Conservation (phyloP, 2,113 vertebrate species). For the Meriones unguiculatus region DNA sequence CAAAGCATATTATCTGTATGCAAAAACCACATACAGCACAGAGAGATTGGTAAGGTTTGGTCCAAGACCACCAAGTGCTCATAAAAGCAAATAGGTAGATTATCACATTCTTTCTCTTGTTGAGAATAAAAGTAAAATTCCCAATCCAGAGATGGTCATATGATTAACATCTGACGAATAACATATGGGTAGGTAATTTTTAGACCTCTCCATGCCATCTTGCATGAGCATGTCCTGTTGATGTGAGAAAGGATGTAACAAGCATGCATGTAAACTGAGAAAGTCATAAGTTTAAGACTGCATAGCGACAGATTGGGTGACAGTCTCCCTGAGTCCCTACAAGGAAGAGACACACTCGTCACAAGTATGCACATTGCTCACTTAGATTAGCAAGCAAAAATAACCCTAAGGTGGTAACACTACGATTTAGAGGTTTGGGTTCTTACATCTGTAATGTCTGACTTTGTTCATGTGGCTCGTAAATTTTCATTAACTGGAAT, state of each 20-base stretch:
- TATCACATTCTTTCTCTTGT: neutral
- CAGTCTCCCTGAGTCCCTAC: neutral
- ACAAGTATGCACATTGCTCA: accelerated
- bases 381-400: neutral
- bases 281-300: neutral
- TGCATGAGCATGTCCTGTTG: neutral
- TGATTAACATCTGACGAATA: neutral
- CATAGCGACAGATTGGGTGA: neutral
- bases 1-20: neutral
- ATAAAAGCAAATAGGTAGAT: neutral
- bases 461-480: constrained; percentile 12
- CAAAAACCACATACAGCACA: neutral
- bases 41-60: neutral
- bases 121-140: neutral
- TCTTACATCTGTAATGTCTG: neutral
- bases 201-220: neutral
- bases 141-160: neutral
- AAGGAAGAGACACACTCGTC: neutral
- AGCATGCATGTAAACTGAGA: neutral
- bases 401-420: neutral
- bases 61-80: neutral
- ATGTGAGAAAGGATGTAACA: neutral
- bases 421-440: neutral
- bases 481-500: constrained; percentile 50
- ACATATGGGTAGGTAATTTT: neutral